Evolutionary conservation across 2,888 invertebrate species (phyloP).

Genomic region (Drosophila rellima): DNA sequence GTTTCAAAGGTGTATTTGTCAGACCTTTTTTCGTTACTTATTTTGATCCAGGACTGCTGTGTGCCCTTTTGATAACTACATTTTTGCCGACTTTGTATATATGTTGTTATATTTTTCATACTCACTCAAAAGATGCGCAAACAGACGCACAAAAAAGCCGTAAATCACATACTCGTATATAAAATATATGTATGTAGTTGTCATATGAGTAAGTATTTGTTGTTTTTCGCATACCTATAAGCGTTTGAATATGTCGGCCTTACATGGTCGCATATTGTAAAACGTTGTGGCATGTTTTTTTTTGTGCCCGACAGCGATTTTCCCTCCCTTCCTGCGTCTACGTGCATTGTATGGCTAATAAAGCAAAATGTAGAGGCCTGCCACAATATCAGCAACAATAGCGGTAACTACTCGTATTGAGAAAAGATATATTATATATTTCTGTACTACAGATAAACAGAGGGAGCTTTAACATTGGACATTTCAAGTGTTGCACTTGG

Average conservation of each 20-base stretch:
- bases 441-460: constrained; percentile 49
- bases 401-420: constrained; percentile 52
- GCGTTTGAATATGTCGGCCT: constrained; percentile 15
- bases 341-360: constrained; percentile 80
- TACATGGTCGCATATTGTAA: constrained; percentile 39
- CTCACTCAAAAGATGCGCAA: constrained; percentile 47
- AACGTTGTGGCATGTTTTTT: constrained; percentile 61
- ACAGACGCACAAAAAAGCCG: constrained; percentile 56
- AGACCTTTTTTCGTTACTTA: constrained; percentile 41
- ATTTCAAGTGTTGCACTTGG: constrained; percentile 52
- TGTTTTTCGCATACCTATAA: background rate
- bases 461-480: constrained; percentile 43
- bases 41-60: constrained; percentile 43
- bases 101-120: constrained; percentile 17
- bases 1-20: constrained; percentile 44
- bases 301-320: constrained; percentile 48
- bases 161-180: constrained; percentile 45
- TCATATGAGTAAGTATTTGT: constrained; percentile 12
- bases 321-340: constrained; percentile 45
- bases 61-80: constrained; percentile 59
- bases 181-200: constrained; percentile 11
- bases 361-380: constrained; percentile 61
- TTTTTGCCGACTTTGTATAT: constrained; percentile 47
- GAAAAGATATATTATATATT: constrained; percentile 48
- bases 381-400: constrained; percentile 28